Evolutionary conservation across 2,888 invertebrate genomes (phyloP), one percentile per base, ranked within the genome.

Genomic region (Stramonita haemastoma): DNA sequence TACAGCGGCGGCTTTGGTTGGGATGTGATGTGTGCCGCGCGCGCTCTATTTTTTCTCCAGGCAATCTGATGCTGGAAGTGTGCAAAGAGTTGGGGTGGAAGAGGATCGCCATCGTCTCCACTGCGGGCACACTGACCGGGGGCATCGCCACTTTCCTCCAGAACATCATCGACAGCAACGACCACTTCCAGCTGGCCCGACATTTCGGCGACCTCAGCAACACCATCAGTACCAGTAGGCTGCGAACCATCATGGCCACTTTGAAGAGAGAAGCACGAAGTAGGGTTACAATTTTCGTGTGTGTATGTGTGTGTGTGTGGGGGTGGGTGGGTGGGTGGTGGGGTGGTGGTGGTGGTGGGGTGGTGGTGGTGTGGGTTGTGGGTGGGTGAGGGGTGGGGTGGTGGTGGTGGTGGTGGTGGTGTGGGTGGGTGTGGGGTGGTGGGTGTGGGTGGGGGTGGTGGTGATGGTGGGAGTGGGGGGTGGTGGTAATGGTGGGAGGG

Each of bases 261-360:
- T 93, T 95, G 84, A 94, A 92, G 87, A 88, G 90, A 36, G 94
- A 95, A 89, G 94, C 93, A 5, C 92, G 95, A 93, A 92, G 95
- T 95, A 91, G 90, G 46, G 46, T 46, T 70, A n/a, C n/a, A n/a
- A n/a, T 70, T 46, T 46, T 46, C 8, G 46, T 46, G 77, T 77
- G 29, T 77, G 77, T 29, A n/a, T 26, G 77, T 26, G 46, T 46
- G 46, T 46, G 46, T 46, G 46, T n/a, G n/a, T n/a, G n/a, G n/a
- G n/a, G n/a, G n/a, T n/a, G n/a, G n/a, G n/a, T n/a, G n/a, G n/a
- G n/a, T n/a, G n/a, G n/a, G n/a, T n/a, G n/a, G n/a, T 6, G 81
- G 34, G 81, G 26, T 81, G 81, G 17, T 13, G 81, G 36, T 13
- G 81, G 36, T 70, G 81, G 81, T 34, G 81, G 73, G 73, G 19